Base-by-base conservation (phyloP, 2,113 vertebrate species). In the Nansenia antarctica region DNA sequence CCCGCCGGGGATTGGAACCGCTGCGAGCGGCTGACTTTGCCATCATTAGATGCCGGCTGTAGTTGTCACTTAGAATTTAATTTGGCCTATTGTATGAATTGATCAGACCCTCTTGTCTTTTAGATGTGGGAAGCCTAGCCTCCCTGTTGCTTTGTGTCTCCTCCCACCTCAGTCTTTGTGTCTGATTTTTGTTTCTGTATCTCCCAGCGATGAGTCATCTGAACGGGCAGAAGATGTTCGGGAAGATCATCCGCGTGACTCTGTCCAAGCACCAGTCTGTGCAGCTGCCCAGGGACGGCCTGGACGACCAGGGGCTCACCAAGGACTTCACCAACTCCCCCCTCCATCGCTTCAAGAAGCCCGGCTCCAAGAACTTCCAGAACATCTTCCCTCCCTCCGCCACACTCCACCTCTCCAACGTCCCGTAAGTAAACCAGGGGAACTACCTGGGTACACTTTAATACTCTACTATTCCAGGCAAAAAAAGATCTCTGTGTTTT, bases 161-260 rank as follows among this genome's bases (percentile, higher is more conserved):
- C 0, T 65, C 27, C 54, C 5, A n/a, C n/a, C n/a, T n/a, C n/a
- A n/a, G n/a, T n/a, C n/a, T n/a, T n/a, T n/a, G n/a, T n/a, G n/a
- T n/a, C n/a, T n/a, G n/a, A n/a, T n/a, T n/a, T n/a, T n/a, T n/a
- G n/a, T n/a, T n/a, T 30, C 39, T 61, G 11, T 27, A 5, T 31
- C 1, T 9, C 1, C 22, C 65, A 99, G 97, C 96, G 24, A 99
- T 99, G 96, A 99, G 96, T 79, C 97, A 99, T 89, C 89, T 99
- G 80, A 99, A 99, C 62, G 96, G 96, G 66, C 97, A 98, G 82
- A 98, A 98, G 91, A 97, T 99, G 96, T 96, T 96, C 37, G 96
- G 96, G 37, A 99, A 99, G 91, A 96, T 98, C 83, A 97, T 99
- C 85, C 93, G 97, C 1, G 96, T 99, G 81, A 97, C 96, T 1